A percentile compares a stretch with the other conserved stretches of the same genome.
phyloP scores from a whole-genome alignment of 2,113 vertebrate genomes.

The Nasalis larvatus region DNA sequence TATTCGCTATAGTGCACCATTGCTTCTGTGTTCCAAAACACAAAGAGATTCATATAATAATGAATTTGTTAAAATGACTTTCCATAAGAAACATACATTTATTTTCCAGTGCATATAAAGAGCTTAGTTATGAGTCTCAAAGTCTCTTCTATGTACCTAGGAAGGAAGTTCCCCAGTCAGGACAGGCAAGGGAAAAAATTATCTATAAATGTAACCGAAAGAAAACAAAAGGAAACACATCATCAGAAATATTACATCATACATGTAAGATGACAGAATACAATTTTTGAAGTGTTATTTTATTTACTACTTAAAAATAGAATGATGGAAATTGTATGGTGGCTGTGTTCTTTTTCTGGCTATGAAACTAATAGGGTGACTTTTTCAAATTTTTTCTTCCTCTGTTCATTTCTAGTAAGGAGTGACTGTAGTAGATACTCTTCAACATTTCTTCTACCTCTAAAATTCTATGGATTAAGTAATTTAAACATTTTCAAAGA shows the following conservation, averaged over 20 bases:
- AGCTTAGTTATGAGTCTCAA: slow-evolving; percentile 22
- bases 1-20: slow-evolving; percentile 14
- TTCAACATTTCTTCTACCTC: not conserved
- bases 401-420: not conserved
- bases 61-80: slow-evolving; percentile 42
- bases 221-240: not conserved
- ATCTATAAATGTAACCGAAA: not conserved
- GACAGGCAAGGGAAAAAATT: not conserved
- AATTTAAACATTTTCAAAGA: not conserved
- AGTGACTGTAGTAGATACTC: rapidly evolving
- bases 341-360: not conserved
- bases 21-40: slow-evolving; percentile 52
- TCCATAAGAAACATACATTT: slow-evolving; percentile 24
- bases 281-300: not conserved
- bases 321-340: not conserved
- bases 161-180: slow-evolving; percentile 2
- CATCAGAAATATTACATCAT: not conserved
- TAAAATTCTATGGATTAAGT: not conserved
- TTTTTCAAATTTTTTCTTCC: not conserved
- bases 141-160: not conserved
- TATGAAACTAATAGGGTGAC: not conserved
- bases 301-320: not conserved
- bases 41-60: slow-evolving; percentile 1
- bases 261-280: not conserved
- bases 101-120: not conserved